Evolutionary conservation across 2,888 invertebrate species (phyloP), one percentile per base, ranked within the genome.

Genomic region (Atethmia centrago): DNA sequence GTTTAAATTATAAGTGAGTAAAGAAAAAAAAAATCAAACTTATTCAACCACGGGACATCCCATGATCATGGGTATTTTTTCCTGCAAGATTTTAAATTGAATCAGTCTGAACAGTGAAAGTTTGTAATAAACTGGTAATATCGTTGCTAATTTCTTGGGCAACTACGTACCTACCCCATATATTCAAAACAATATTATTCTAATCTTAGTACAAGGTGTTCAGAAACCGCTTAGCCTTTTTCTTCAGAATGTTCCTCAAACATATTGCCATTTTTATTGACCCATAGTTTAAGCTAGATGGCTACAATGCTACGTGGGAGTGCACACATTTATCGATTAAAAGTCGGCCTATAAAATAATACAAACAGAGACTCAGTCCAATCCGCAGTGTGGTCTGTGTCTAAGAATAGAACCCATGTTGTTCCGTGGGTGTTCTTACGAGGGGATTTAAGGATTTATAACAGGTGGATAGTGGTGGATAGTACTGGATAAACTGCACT

Each of bases 321-420:
- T 74, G 71, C 80, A 70, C 61, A 69, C 76, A 84, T 82, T 82
- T 82, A 71, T 71, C 81, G 81, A 82, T 82, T 80, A 84, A 84
- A 80, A 82, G 59, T 75, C 53, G 28, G 21, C 45, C 71, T 69
- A 84, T 82, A 82, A 82, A 82, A 80, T 80, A 75, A 74, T 68
- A 68, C 67, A 66, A 79, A 63, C 73, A 55, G 47, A 58, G 31
- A 59, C 58, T 21, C 25, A 16, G 59, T 7, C 56, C 40, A 65
- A 59, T 56, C 59, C 28, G 10, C 56, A 59, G 68, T 80, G 81
- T 80, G 71, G 81, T 80, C 70, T 49, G 0, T 19, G 47, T 42
- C 82, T 80, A 75, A 84, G 45, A 81, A 80, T 75, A 82, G 76
- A 45, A 59, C 47, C 55, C 25, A 58, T 63, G 59, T 59, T 47